phyloP scores from a whole-genome alignment of 2,113 vertebrate genomes.

The Apodemus speciosus region DNA sequence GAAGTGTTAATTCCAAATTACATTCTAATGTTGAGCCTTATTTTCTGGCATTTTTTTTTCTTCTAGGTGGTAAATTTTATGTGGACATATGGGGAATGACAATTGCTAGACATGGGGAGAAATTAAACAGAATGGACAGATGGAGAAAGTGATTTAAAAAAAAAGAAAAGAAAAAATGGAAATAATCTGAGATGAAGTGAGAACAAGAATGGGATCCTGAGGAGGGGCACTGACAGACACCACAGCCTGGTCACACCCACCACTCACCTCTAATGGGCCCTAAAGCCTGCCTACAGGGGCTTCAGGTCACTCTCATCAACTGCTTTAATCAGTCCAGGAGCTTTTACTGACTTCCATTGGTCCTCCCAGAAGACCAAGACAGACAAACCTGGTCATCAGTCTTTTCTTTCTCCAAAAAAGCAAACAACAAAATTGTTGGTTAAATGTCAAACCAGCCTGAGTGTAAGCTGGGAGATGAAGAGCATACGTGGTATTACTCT shows the following conservation, averaged over 20 bases:
- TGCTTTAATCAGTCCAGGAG: background rate
- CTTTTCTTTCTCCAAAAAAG: background rate
- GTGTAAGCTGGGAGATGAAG: background rate
- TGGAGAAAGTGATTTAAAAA: slow-evolving; percentile 46
- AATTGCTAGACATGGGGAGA: slow-evolving; percentile 69
- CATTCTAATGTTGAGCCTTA: slow-evolving; percentile 56
- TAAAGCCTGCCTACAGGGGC: background rate
- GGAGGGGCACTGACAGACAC: background rate
- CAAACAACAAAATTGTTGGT: background rate
- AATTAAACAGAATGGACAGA: slow-evolving; percentile 69
- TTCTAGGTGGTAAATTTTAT: slow-evolving; percentile 61
- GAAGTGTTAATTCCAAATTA: slow-evolving; percentile 66
- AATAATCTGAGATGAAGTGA: slow-evolving; percentile 41
- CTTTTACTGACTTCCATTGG: slow-evolving; percentile 22
- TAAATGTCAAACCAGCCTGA: background rate
- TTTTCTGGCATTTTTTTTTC: slow-evolving; percentile 45
- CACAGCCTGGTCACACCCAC: slow-evolving; percentile 18
- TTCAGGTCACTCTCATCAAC: background rate
- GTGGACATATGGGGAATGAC: slow-evolving; percentile 72
- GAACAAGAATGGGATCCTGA: slow-evolving; percentile 26
- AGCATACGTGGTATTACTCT: background rate
- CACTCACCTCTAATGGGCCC: background rate
- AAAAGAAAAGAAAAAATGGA: slow-evolving; percentile 23
- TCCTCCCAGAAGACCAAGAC: slow-evolving; percentile 36
- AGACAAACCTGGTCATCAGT: background rate